A percentile compares a stretch with the other conserved stretches of the same genome.
These are phyloP conservation scores for Aselliscus stoliczkanus DNA, from an alignment of 2,797 vertebrate genomes.

Conservation along the genomic window DNA sequence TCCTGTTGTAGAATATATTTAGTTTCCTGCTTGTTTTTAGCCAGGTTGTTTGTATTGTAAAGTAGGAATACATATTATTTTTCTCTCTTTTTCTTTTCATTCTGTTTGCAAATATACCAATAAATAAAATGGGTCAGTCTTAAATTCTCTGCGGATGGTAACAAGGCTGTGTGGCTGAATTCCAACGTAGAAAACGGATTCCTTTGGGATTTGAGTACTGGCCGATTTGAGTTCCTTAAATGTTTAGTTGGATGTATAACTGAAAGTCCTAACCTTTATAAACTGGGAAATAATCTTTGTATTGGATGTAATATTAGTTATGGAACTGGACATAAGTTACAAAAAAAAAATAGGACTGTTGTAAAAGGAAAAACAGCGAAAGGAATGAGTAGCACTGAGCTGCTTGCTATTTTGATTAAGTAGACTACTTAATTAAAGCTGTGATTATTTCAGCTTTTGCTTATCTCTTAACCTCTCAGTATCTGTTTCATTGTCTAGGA, in stretches of 20 bases:
- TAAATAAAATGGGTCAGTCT: not conserved
- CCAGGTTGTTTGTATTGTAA: not conserved
- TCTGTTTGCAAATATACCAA: not conserved
- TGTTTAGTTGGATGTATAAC: not conserved
- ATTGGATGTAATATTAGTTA: not conserved
- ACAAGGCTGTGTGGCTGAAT: not conserved
- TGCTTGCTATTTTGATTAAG: not conserved
- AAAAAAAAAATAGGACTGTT: not conserved
- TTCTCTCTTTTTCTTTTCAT: not conserved
- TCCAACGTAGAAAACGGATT: not conserved
- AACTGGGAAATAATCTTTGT: not conserved
- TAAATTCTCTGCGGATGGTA: not conserved
- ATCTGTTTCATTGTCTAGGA: not conserved
- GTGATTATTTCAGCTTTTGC: not conserved
- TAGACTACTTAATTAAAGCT: not conserved
- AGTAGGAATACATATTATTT: not conserved
- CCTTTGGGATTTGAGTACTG: not conserved
- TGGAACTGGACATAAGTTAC: not conserved
- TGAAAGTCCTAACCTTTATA: not conserved
- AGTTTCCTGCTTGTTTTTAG: slow-evolving; percentile 1
- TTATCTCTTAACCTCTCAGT: not conserved
- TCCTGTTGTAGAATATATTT: not conserved
- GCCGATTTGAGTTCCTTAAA: not conserved
- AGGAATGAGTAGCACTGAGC: not conserved
- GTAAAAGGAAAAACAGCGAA: not conserved